Conservation (phyloP, 1,140 invertebrate species). For the Sitobion miscanthi region DNA sequence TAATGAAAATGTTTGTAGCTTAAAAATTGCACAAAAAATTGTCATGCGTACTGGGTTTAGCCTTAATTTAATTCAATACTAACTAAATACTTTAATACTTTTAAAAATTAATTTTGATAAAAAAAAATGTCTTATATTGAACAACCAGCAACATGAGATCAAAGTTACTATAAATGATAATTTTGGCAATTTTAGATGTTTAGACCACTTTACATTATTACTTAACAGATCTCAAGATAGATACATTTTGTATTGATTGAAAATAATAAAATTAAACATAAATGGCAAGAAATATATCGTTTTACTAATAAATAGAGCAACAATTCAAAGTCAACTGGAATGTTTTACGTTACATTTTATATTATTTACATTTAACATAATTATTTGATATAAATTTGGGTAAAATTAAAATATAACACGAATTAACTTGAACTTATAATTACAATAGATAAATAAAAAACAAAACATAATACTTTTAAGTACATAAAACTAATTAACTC, state of each 20-base stretch:
- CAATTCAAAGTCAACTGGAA: conserved; percentile 51
- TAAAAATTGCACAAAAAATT: conserved; percentile 46
- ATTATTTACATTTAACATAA: conserved; percentile 56
- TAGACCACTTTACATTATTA: conserved; percentile 32
- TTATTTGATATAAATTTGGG: conserved; percentile 55
- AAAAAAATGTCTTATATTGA: conserved; percentile 50
- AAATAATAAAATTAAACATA: conserved; percentile 38
- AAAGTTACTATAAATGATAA: conserved; percentile 54
- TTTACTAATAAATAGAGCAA: conserved; percentile 43
- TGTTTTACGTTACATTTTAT: conserved; percentile 34
- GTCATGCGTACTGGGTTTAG: conserved; percentile 42
- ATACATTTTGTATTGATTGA: conserved; percentile 28
- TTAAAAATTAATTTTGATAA: conserved; percentile 56
- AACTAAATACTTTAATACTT: conserved; percentile 52
- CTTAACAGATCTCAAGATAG: conserved; percentile 42
- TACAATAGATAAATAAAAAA: conserved; percentile 57
- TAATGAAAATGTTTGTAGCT: not conserved
- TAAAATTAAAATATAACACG: conserved; percentile 55
- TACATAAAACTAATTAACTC: conserved; percentile 52
- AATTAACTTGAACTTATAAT: conserved; percentile 55
- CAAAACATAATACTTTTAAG: conserved; percentile 57
- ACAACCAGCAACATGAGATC: conserved; percentile 54
- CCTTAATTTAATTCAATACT: conserved; percentile 44
- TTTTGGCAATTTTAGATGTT: conserved; percentile 47
- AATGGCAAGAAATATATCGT: conserved; percentile 54